These are phyloP conservation scores for human (Homo sapiens) DNA, from an alignment of 2,113 vertebrate species.

Conservation along the genomic window DNA sequence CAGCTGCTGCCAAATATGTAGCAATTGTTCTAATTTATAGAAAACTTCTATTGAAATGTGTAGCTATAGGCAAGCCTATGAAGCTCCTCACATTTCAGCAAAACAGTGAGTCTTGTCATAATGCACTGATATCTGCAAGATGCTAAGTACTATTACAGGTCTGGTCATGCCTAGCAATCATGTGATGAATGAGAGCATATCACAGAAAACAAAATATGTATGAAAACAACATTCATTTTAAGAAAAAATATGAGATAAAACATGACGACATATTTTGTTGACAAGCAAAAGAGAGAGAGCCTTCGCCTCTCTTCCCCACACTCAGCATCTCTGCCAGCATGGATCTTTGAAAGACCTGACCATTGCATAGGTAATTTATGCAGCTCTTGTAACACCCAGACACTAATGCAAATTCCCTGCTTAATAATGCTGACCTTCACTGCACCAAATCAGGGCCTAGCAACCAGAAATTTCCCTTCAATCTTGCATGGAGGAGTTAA, in stretches of 20 bases:
- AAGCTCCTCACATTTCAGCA: slow-evolving; percentile 40
- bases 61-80: not conserved
- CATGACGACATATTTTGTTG: slow-evolving; percentile 29
- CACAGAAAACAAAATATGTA: slow-evolving; percentile 8
- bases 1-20: slow-evolving; percentile 45
- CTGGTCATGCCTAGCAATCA: not conserved
- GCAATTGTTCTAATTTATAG: slow-evolving; percentile 21
- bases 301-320: not conserved
- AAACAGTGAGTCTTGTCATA: slow-evolving; percentile 40
- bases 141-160: slow-evolving; percentile 41
- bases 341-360: slow-evolving; percentile 13
- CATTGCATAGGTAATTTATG: slow-evolving; percentile 46
- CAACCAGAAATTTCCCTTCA: slow-evolving; percentile 58
- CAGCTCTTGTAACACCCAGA: not conserved
- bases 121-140: not conserved
- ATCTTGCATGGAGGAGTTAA: slow-evolving; percentile 16
- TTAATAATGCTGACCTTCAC: slow-evolving; percentile 67
- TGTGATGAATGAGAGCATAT: not conserved
- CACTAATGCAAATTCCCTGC: slow-evolving; percentile 62
- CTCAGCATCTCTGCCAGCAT: not conserved
- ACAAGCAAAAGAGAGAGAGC: slow-evolving; percentile 26
- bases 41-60: not conserved
- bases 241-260: slow-evolving; percentile 43
- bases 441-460: slow-evolving; percentile 13
- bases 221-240: slow-evolving; percentile 40